phyloP scores from a whole-genome alignment of 2,888 invertebrate species.

The Polyommatus iphigenia region DNA sequence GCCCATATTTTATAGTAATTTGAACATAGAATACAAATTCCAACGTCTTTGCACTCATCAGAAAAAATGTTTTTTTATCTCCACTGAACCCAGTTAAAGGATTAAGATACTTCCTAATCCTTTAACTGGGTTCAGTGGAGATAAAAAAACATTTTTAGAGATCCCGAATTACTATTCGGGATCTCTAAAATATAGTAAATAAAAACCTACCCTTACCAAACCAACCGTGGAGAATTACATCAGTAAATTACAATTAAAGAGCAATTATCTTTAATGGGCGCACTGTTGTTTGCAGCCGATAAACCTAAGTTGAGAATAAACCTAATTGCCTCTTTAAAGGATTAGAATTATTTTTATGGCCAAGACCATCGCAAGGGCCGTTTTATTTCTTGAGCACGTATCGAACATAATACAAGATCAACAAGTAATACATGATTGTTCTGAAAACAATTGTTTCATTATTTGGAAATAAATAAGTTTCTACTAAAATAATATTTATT shows the following conservation, averaged over 20 bases:
- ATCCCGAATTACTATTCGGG: no score
- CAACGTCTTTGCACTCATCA: background rate
- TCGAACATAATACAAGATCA: no score
- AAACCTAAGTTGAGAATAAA: slow-evolving; percentile 24
- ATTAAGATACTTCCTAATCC: no score
- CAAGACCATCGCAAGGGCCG: background rate
- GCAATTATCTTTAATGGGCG: slow-evolving; percentile 26
- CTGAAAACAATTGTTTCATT: no score
- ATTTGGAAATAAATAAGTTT: no score
- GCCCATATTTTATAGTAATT: no score
- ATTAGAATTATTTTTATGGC: background rate
- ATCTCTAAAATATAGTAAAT: slow-evolving; percentile 13
- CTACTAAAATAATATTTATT: no score
- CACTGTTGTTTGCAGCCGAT: slow-evolving; percentile 26
- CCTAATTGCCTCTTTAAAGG: background rate
- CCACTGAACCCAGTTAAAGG: background rate
- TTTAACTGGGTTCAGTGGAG: no score
- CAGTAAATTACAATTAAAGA: slow-evolving; percentile 27
- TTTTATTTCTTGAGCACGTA: background rate
- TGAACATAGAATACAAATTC: background rate
- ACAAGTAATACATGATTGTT: no score
- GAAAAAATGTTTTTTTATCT: background rate
- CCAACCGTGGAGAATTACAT: slow-evolving; percentile 17
- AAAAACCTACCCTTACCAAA: background rate
- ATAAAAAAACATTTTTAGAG: no score